These are phyloP conservation scores for Luperina testacea DNA, from an alignment of 2,888 invertebrate genomes.

Conservation along the genomic window DNA sequence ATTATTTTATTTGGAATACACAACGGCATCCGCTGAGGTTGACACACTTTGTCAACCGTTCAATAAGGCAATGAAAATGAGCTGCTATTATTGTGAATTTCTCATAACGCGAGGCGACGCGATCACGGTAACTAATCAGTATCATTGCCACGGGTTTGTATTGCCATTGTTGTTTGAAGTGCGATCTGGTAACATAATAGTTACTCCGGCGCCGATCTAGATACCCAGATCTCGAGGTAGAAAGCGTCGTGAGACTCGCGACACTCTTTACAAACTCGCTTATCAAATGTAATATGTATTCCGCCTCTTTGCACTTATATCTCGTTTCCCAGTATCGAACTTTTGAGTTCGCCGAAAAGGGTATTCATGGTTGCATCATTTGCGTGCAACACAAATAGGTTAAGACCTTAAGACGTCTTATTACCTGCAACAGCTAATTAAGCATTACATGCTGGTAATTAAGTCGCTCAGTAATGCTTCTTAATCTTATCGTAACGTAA, in stretches of 20 bases:
- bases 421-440: slow-evolving; percentile 38
- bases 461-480: slow-evolving; percentile 55
- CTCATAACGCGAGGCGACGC: slow-evolving; percentile 52
- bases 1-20: slow-evolving; percentile 43
- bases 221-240: slow-evolving; percentile 81
- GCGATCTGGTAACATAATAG: slow-evolving; percentile 75
- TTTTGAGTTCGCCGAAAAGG: slow-evolving; percentile 7
- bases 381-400: slow-evolving; percentile 28
- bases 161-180: slow-evolving; percentile 75
- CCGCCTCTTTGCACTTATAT: slow-evolving; percentile 5
- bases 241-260: slow-evolving; percentile 73
- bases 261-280: slow-evolving; percentile 58
- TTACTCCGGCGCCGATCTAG: slow-evolving; percentile 79
- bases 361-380: slow-evolving; percentile 25
- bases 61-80: slow-evolving; percentile 55
- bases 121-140: slow-evolving; percentile 74
- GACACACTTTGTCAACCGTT: slow-evolving; percentile 58
- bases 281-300: slow-evolving; percentile 50
- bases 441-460: slow-evolving; percentile 43
- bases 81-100: slow-evolving; percentile 59
- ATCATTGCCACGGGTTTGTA: slow-evolving; percentile 75
- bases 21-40: slow-evolving; percentile 48
- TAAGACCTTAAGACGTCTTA: slow-evolving; percentile 36
- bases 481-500: slow-evolving; percentile 57
- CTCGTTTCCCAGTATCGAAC: not conserved